Evolutionary conservation across 2,888 invertebrate genomes (phyloP), one percentile per base, ranked within the genome.

Genomic region (Erebia palarica): DNA sequence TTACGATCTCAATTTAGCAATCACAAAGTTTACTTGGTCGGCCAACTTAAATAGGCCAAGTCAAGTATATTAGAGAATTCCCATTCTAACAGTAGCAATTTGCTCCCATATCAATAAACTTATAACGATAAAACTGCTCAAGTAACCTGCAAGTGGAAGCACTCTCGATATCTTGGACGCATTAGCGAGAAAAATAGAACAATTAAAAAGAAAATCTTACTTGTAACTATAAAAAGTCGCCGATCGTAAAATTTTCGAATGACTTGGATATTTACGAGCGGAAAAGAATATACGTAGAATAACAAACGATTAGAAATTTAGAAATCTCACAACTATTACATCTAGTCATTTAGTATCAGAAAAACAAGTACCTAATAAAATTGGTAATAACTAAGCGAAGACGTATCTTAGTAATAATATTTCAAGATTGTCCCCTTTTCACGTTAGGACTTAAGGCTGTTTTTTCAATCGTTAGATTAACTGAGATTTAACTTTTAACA

Each of bases 1-100:
- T 75, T 76, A 72, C 76, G 71, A 74, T 76, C 76, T 77, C 77
- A 75, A 77, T 76, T 77, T 76, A 77, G 77, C 77, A 76, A 76
- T 78, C 76, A 76, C 75, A 70, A 75, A 78, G 75, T 77, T 78
- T 69, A 73, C 75, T 74, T 69, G 75, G 75, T 71, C 75, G 72
- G 67, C 75, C 69, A 76, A 76, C 73, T 77, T 75, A 73, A 76
- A 77, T 77, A 75, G 76, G 76, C 75, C 77, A 75, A 74, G 71
- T 73, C 75, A 67, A 74, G 68, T 74, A 73, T 73, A 73, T 75
- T 73, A 70, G 75, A 75, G 75, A 76, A 71, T 74, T 74, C 67
- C 73, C 67, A 75, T 75, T 75, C 74, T 69, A 47, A 64, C 66
- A 69, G 59, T 70, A 65, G 69, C 69, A 71, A 75, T 75, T 75